These are phyloP conservation scores for Steinernema khuongi DNA, from an alignment of 1,140 invertebrate species.

Conservation along the genomic window DNA sequence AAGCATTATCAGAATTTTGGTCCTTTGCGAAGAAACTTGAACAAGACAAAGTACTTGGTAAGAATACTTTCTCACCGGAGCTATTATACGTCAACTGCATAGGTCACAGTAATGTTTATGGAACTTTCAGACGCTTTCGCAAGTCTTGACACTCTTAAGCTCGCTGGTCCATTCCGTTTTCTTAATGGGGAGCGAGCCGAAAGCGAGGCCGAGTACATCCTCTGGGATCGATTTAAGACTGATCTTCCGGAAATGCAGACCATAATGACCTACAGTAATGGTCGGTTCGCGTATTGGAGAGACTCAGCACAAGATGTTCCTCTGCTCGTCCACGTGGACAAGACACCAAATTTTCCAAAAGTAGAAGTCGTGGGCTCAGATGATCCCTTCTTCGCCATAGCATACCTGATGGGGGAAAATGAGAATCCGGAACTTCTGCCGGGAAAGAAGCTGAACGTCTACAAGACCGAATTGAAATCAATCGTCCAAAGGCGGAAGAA, in stretches of 20 bases:
- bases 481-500: background rate
- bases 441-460: background rate
- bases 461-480: background rate
- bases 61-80: too few species aligned
- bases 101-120: too few species aligned
- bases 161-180: background rate
- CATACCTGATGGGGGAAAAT: background rate
- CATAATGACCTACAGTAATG: slow-evolving; percentile 18
- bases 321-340: background rate
- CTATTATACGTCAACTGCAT: too few species aligned
- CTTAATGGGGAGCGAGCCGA: slow-evolving; percentile 2
- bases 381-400: background rate
- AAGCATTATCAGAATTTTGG: too few species aligned
- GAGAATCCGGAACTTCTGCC: background rate
- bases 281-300: slow-evolving; percentile 34
- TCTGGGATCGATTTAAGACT: slow-evolving; percentile 18
- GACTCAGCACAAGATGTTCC: background rate
- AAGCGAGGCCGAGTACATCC: slow-evolving; percentile 20
- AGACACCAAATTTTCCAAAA: background rate
- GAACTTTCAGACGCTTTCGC: background rate
- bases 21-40: too few species aligned
- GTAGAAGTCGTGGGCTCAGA: background rate
- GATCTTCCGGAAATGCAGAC: slow-evolving; percentile 38
- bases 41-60: too few species aligned
- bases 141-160: background rate